Base-by-base conservation (phyloP, 2,113 vertebrate genomes). In the Azemiops feae region DNA sequence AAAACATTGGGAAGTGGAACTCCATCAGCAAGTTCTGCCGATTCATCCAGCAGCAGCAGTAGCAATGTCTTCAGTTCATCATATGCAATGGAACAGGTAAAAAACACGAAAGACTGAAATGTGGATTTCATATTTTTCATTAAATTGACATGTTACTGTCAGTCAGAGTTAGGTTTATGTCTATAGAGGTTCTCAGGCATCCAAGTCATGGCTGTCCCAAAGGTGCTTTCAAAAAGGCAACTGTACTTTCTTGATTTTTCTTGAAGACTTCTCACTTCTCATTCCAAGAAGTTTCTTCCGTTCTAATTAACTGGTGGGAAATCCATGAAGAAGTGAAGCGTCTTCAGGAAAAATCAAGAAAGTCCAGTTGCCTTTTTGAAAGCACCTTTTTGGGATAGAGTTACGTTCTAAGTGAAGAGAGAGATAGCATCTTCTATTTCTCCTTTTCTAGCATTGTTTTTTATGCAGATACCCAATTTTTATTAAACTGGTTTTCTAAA, bases 1-100 rank as follows among this genome's bases (percentile, higher is more conserved):
- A 99, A 99, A 97, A 99, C 98, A 3, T 99, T 98, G 0, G 99
- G 99, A 94, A 99, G 99, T 0, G 99, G 99, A 5, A 99, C 99
- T 2, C 99, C 99, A 0, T 99, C 99, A 0, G 99, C 98, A 93
- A 99, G 98, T 97, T 99, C 99, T 0, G 98, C 98, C 14, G 99
- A 99, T 93, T 99, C 99, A 60, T 99, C 99, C 57, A 99, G 98
- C 93, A 98, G 97, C 95, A 97, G 97, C 96, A 98, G 98, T 50
- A 97, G 98, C 96, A 98, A 98, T 39, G 98, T 98, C 4, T 99
- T 99, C 95, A 99, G 98, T 25, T 99, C 99, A 0, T 99, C 99
- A 0, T 99, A 99, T 53, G 99, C 98, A 94, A 98, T 99, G 98
- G 99, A 99, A 94, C 99, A 99, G 99, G 98, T 99, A 97, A 10